Evolutionary conservation across 1,140 invertebrate genomes (phyloP).

Genomic region (Eurosta solidaginis): DNA sequence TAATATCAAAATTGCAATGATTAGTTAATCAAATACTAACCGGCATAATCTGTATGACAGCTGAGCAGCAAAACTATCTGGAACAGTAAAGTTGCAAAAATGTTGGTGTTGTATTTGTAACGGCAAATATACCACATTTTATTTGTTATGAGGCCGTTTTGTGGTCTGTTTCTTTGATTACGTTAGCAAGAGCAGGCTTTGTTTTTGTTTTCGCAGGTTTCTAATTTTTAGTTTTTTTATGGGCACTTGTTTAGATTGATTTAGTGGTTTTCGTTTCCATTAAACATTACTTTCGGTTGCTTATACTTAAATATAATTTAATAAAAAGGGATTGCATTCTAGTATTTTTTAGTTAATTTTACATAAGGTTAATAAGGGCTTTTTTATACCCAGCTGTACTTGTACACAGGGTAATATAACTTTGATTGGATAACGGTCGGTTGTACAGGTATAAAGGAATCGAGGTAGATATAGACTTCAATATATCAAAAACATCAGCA

Average conservation of each 20-base stretch:
- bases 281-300: background rate
- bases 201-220: background rate
- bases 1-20: too few species aligned
- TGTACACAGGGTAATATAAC: too few species aligned
- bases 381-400: too few species aligned
- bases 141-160: background rate
- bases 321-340: too few species aligned
- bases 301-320: background rate
- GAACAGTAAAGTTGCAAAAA: constrained; percentile 2
- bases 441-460: too few species aligned
- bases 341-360: too few species aligned
- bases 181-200: background rate
- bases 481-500: too few species aligned
- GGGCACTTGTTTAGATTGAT: background rate
- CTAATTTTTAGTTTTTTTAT: background rate
- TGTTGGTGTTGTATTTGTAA: background rate
- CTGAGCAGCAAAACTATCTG: constrained; percentile 29
- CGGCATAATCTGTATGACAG: constrained; percentile 46
- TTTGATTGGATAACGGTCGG: too few species aligned
- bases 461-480: too few species aligned
- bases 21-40: constrained; percentile 41
- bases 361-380: too few species aligned
- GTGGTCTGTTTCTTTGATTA: background rate
- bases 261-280: background rate
- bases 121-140: constrained; percentile 18